Conservation (phyloP, 1,140 invertebrate species). For the Subanguina moxae region DNA sequence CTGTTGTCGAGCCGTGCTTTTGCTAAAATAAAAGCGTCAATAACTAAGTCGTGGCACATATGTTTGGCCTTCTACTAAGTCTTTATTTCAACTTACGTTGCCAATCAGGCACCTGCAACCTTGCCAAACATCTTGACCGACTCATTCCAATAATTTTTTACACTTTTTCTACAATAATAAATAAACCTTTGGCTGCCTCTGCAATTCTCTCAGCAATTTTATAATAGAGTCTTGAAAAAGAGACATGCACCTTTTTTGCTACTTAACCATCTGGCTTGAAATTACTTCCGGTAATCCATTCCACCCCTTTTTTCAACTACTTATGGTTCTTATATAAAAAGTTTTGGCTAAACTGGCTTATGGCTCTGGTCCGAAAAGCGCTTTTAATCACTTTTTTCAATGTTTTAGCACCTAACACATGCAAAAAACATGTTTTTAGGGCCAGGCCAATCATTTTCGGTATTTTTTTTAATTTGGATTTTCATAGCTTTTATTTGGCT, state of each 20-base stretch:
- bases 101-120: slow-evolving; percentile 40
- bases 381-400: no score
- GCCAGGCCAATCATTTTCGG: no score
- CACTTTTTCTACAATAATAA: slow-evolving; percentile 3
- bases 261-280: not conserved
- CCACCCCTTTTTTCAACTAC: not conserved
- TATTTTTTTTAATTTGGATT: no score
- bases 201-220: not conserved
- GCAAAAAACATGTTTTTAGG: no score
- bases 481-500: no score
- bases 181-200: not conserved
- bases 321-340: no score
- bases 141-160: slow-evolving; percentile 8
- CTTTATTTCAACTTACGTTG: slow-evolving; percentile 33
- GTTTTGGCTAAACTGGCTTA: no score
- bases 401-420: no score
- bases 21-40: no score
- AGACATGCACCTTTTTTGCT: not conserved
- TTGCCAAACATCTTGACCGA: slow-evolving; percentile 36
- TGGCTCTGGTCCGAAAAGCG: no score
- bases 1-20: not conserved
- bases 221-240: not conserved
- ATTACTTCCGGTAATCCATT: not conserved
- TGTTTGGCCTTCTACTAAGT: no score
- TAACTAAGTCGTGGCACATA: no score